Conservation (phyloP, 2,113 vertebrate species). For the Mastomys coucha region DNA sequence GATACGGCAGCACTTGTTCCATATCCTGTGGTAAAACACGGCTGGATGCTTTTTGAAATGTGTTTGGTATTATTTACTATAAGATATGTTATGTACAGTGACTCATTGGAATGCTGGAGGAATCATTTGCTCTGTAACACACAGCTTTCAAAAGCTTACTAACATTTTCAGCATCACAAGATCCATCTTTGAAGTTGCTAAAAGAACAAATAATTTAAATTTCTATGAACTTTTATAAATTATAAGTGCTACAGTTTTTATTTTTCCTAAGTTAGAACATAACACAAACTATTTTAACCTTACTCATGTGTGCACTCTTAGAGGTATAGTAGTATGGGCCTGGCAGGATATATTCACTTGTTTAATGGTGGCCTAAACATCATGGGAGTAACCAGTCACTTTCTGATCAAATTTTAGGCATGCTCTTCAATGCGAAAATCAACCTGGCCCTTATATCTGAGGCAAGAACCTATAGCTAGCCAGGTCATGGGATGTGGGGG, state of each 20-base stretch:
- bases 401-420: neutral
- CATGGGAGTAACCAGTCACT: neutral
- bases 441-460: neutral
- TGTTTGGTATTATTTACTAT: neutral
- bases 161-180: neutral
- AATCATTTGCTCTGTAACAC: neutral
- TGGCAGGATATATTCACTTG: neutral
- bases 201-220: conserved; percentile 6
- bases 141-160: neutral
- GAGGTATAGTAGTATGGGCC: neutral
- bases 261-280: neutral
- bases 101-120: neutral
- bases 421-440: no score
- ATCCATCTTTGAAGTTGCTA: neutral
- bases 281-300: neutral
- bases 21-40: neutral
- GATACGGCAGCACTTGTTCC: neutral
- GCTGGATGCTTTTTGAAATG: conserved; percentile 8
- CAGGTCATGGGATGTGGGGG: neutral
- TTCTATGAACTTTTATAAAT: neutral
- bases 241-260: neutral
- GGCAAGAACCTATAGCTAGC: neutral
- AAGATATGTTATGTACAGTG: neutral
- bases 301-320: neutral
- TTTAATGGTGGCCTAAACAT: neutral